phyloP scores from a whole-genome alignment of 2,888 invertebrate genomes.

The Petrolisthes manimaculis region DNA sequence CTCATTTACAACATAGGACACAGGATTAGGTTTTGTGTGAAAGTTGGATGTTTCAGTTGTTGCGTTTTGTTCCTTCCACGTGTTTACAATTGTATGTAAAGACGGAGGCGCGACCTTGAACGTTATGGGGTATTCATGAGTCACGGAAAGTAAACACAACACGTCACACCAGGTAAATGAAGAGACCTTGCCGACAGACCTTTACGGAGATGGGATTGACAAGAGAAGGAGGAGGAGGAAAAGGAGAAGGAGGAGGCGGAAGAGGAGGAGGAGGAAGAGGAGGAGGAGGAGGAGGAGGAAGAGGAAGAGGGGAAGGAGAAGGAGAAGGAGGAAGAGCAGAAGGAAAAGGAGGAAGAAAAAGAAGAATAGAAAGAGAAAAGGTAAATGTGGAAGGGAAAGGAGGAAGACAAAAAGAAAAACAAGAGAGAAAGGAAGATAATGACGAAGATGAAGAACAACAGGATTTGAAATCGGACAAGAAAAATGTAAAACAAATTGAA shows the following conservation, averaged over 20 bases:
- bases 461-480: background rate
- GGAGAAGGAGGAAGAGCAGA: background rate
- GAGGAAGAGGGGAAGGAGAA: background rate
- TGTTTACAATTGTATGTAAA: no score
- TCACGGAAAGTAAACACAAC: no score
- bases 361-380: background rate
- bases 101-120: no score
- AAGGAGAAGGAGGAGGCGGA: background rate
- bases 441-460: background rate
- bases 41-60: no score
- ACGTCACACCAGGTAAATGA: no score
- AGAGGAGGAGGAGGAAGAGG: no score
- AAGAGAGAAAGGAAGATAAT: background rate
- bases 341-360: background rate
- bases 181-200: no score
- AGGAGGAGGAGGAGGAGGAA: background rate
- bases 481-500: background rate
- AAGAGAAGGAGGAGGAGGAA: background rate
- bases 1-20: no score
- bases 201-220: background rate
- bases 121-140: no score
- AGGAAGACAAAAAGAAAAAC: background rate
- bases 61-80: no score
- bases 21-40: no score
- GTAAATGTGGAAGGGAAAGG: background rate